Conservation (phyloP, 1,140 invertebrate species). For the Phenacoccus solenopsis region DNA sequence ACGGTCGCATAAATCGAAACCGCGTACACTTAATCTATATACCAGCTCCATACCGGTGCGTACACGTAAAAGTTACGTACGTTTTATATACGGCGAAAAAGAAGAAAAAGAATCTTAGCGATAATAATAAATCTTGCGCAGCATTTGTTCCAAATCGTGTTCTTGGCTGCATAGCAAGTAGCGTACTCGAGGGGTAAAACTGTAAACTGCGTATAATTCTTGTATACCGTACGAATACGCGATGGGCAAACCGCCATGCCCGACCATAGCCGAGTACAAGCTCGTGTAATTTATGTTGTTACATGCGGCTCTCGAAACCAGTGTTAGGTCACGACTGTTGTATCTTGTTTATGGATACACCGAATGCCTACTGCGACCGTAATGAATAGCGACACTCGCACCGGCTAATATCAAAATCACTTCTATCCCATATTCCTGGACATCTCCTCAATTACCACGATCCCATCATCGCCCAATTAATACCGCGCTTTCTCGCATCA, state of each 20-base stretch:
- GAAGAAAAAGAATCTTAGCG: not conserved
- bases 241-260: constrained; percentile 13
- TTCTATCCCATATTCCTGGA: too few species aligned
- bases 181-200: constrained; percentile 9
- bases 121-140: constrained; percentile 11
- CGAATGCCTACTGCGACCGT: not conserved
- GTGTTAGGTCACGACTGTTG: constrained; percentile 8
- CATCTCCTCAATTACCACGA: too few species aligned
- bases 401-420: not conserved
- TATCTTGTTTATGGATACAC: constrained; percentile 7
- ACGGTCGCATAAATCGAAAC: too few species aligned
- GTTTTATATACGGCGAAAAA: not conserved
- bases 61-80: not conserved
- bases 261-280: not conserved
- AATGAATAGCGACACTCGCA: constrained; percentile 1
- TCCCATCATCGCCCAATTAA: too few species aligned
- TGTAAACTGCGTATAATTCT: constrained; percentile 13
- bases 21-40: too few species aligned
- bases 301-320: constrained; percentile 7
- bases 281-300: constrained; percentile 16
- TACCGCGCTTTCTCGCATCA: too few species aligned
- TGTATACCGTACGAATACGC: constrained; percentile 4
- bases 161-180: constrained; percentile 10
- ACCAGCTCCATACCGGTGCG: too few species aligned
- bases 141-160: constrained; percentile 13